Percentiles rank a stretch among this genome's conserved stretches.
Evolutionary conservation across 2,797 vertebrate species (phyloP).

Genomic region (Parauchenoglanis punctatus): DNA sequence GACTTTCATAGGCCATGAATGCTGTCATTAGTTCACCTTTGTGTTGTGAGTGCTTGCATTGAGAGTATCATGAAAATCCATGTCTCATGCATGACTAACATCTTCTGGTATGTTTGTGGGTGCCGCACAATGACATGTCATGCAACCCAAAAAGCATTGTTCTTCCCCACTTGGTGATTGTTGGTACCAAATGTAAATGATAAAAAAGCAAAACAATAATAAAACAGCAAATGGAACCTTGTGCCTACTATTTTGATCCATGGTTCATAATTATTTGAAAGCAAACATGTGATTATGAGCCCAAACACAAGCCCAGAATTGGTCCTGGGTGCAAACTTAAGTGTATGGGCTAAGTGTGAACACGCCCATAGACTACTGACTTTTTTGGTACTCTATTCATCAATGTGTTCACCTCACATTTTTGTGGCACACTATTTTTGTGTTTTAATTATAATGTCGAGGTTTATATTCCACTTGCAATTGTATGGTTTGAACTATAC

Average conservation of each 20-base stretch:
- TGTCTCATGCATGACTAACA: neutral
- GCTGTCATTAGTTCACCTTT: neutral
- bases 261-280: neutral
- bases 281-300: neutral
- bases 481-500: neutral
- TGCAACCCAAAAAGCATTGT: neutral
- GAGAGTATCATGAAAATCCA: neutral
- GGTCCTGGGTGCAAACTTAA: neutral
- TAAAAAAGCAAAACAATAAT: neutral
- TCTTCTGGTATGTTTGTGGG: neutral
- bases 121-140: neutral
- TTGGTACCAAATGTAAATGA: neutral
- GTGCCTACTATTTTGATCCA: neutral
- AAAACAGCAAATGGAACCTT: neutral
- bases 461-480: slow-evolving; percentile 8
- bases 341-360: neutral
- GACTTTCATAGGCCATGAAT: neutral
- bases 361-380: neutral
- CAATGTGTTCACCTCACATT: neutral
- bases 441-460: neutral
- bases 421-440: neutral
- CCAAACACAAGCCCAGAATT: neutral
- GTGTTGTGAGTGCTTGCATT: neutral
- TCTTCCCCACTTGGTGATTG: neutral
- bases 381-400: neutral